Base-by-base conservation (phyloP, 92 coral and sea anemone genomes). In the Meandrina meandrites region DNA sequence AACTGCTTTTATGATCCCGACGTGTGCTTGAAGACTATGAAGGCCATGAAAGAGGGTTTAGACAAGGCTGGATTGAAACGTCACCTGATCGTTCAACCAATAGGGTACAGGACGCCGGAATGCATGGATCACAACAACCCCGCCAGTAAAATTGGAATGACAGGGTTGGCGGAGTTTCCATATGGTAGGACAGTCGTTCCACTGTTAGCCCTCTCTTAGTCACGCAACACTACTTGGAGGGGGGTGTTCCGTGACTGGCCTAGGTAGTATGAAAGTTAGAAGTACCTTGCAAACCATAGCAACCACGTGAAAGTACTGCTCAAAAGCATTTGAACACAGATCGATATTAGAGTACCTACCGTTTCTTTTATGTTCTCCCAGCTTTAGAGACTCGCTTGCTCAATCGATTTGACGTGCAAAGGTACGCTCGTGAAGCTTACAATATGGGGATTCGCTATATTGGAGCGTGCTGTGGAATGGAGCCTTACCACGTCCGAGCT, bases 1-100 rank as follows among this genome's bases (percentile, higher is more conserved):
- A 95, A 95, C 87, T 95, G 98, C 45, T 88, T 73, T 77, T 93
- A 79, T 84, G 98, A 90, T 22, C 98, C 96, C 22, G 87, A 86
- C 16, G 93, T 78, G 51, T 86, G 89, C 32, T 78, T 95, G 17
- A 72, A 93, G 51, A 60, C 93, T 5, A 82, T 95, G 11, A 91
- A 90, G 74, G 76, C 87, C 15, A 87, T 95, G 94, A 95, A 91
- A 66, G 90, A 82, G 30, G 96, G 90, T 1, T 60, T 95, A 32
- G 94, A 93, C n/a, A 87, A 90, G 45, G 96, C 90, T 18, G 96
- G 96, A 56, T 64, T 95, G 85, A 93, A 93, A 78, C 85, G 91
- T 11, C 94, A 93, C 35, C 68, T 95, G 58, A 93, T 93, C 42
- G 40, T 81, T 36, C 98, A 95, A 51, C 96, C 98, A 9, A 17